Base-by-base conservation (phyloP, 1,140 invertebrate species). In the Batillaria attramentaria region DNA sequence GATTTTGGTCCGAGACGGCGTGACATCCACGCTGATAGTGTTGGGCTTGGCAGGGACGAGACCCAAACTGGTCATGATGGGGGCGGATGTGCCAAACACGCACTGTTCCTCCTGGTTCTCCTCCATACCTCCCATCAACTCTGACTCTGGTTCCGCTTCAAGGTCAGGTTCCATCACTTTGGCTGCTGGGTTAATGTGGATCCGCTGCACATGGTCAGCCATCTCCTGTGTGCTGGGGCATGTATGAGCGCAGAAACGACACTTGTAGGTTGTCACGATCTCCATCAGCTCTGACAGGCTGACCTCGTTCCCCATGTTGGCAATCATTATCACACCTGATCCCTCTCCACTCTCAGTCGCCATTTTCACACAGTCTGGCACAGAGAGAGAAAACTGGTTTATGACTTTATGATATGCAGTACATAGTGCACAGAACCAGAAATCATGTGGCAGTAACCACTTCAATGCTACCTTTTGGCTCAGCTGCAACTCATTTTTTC, bases 261-360 rank as follows among this genome's bases (percentile, higher is more conserved):
- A 91, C 72, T 86, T 89, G 85, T 87, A 91, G 70, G 85, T 87
- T 18, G 84, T 85, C 13, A 90, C 84, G 57, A 88, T 84, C 46
- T 91, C 86, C 86, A 89, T 89, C 54, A 87, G 89, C 39, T 87
- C 85, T 18, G 83, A 84, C n/a, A 88, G 39, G 33, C 84, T 78
- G 28, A 81, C 41, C 4, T 73, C 79, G 8, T 50, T 68, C 8
- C 16, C 57, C n/a, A 42, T 28, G n/a, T n/a, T n/a, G 10, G 57
- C 24, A 62, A 62, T 24, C 57, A 31, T 62, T 62, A n/a, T n/a
- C n/a, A n/a, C n/a, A n/a, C n/a, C n/a, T 46, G 41, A 8, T n/a
- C 33, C 60, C 46, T 78, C 60, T 16, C 37, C 35, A 24, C 16
- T 46, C 41, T 72, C 66, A 13, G 70, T 50, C n/a, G 69, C 50